These are phyloP conservation scores for Fundulus diaphanus DNA, from an alignment of 2,797 vertebrate genomes.

Conservation along the genomic window DNA sequence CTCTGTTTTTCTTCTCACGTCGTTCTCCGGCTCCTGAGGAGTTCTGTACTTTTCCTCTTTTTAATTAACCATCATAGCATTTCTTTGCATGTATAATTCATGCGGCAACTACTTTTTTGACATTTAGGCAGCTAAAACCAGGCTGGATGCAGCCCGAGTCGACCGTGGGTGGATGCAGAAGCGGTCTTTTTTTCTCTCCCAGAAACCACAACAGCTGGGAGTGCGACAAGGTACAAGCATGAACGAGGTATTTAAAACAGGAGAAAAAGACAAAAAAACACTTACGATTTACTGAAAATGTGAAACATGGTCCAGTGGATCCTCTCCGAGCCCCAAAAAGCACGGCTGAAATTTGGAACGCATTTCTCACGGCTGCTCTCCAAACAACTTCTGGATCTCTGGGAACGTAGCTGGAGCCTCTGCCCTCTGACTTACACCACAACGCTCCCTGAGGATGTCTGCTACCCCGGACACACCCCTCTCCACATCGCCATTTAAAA, in stretches of 20 bases:
- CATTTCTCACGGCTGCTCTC: constrained; percentile 70
- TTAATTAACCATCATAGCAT: constrained; percentile 18
- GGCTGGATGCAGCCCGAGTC: constrained; percentile 8
- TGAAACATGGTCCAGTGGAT: constrained; percentile 76
- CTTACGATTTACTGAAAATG: constrained; percentile 80
- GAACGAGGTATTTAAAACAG: constrained; percentile 21
- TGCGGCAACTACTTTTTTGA: constrained; percentile 15
- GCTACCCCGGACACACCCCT: constrained; percentile 81
- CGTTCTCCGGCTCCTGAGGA: constrained; percentile 25
- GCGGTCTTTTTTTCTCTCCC: constrained; percentile 30
- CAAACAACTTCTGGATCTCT: constrained; percentile 77
- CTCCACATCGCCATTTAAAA: constrained; percentile 84
- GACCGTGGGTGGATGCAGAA: constrained; percentile 44
- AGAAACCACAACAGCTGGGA: constrained; percentile 53
- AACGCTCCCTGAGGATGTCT: constrained; percentile 76
- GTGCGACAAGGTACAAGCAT: constrained; percentile 11
- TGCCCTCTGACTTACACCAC: constrained; percentile 74
- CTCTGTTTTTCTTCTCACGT: constrained; percentile 32
- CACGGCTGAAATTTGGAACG: constrained; percentile 48
- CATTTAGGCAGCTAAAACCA: constrained; percentile 16
- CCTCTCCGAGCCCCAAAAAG: constrained; percentile 38
- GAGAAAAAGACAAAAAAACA: too few species aligned
- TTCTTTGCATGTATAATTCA: constrained; percentile 21
- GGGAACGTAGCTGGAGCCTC: constrained; percentile 77
- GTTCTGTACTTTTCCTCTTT: constrained; percentile 20